Evolutionary conservation across 2,888 invertebrate genomes (phyloP).

Genomic region (Lycophotia porphyrea): DNA sequence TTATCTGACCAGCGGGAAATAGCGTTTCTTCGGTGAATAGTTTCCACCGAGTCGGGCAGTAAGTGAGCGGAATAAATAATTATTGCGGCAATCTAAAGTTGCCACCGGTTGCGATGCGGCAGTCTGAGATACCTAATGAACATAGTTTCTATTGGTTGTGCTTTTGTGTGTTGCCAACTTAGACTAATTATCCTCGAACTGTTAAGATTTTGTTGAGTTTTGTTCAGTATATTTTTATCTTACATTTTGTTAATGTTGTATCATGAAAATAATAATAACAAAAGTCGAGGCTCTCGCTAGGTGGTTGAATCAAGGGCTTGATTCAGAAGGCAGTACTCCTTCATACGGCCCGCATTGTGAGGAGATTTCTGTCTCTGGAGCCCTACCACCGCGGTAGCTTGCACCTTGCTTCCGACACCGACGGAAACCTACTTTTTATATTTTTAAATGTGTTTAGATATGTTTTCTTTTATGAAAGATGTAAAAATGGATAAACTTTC

Average conservation of each 20-base stretch:
- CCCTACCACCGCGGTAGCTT: no score
- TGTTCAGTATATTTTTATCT: conserved; percentile 22
- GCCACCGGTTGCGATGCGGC: conserved; percentile 75
- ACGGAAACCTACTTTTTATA: no score
- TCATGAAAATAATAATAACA: background rate
- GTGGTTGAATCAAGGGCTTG: no score
- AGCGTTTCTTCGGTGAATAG: conserved; percentile 89
- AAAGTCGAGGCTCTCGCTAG: background rate
- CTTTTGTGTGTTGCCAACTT: conserved; percentile 70
- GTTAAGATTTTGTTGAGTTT: conserved; percentile 26
- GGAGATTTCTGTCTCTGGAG: no score
- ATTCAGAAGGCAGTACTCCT: no score
- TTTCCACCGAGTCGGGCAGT: conserved; percentile 82
- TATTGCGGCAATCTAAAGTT: conserved; percentile 88
- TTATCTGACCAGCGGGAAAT: conserved; percentile 90
- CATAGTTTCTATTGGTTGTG: conserved; percentile 81
- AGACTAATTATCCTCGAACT: conserved; percentile 56
- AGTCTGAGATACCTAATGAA: conserved; percentile 83
- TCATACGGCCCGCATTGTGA: no score
- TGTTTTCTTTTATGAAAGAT: no score
- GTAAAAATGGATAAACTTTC: no score
- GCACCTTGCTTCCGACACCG: no score
- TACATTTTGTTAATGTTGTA: background rate
- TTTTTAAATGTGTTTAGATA: no score
- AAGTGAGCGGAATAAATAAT: conserved; percentile 90